These are phyloP conservation scores for Odontomyia ornata DNA, from an alignment of 2,888 invertebrate species.

Conservation along the genomic window DNA sequence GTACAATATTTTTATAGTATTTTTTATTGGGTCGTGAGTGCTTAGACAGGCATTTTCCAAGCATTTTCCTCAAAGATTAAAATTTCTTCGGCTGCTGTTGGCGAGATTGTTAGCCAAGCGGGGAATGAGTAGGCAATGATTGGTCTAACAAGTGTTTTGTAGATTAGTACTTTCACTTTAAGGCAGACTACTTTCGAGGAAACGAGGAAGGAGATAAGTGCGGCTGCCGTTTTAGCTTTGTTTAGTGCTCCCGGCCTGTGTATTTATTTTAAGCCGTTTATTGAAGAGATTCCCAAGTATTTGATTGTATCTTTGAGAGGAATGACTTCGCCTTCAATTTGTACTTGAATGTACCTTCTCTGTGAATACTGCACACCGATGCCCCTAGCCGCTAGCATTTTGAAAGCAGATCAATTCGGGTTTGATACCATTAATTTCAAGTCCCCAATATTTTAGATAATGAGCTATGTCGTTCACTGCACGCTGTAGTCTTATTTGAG, in stretches of 20 bases:
- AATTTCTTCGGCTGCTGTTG: neutral
- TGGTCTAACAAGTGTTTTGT: neutral
- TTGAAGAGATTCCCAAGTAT: neutral
- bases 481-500: too few relatives aligned
- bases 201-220: neutral
- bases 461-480: too few relatives aligned
- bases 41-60: neutral
- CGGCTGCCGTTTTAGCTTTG: neutral
- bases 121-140: neutral
- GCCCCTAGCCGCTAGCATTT: too few relatives aligned
- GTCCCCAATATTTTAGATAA: too few relatives aligned
- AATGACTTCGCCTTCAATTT: too few relatives aligned
- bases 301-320: neutral
- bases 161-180: neutral
- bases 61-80: neutral
- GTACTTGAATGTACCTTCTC: too few relatives aligned
- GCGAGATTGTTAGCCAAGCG: neutral
- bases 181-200: neutral
- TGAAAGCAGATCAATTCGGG: too few relatives aligned
- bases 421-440: too few relatives aligned
- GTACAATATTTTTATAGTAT: neutral
- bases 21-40: neutral
- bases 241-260: neutral
- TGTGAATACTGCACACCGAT: too few relatives aligned
- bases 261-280: neutral